phyloP scores from a whole-genome alignment of 1,140 invertebrate genomes.

The Venustaconcha ellipsiformis region DNA sequence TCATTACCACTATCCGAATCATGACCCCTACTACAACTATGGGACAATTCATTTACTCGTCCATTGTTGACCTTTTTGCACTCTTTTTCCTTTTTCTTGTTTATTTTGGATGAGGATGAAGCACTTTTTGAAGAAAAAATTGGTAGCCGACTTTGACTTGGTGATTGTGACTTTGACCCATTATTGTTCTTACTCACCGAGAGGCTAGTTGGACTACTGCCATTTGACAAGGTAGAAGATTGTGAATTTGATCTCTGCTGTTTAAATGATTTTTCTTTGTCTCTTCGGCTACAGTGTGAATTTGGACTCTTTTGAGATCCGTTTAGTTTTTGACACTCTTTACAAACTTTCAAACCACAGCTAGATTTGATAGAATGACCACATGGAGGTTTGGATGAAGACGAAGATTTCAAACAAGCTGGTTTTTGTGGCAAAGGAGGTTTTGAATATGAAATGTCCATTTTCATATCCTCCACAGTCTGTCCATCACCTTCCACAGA shows the following conservation, averaged over 20 bases:
- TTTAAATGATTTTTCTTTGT: constrained; percentile 32
- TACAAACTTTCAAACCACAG: constrained; percentile 27
- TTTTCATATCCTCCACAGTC: constrained; percentile 18
- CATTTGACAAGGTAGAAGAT: constrained; percentile 9
- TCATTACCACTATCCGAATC: constrained; percentile 64
- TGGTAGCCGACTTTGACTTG: constrained; percentile 48
- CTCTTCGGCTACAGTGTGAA: constrained; percentile 30
- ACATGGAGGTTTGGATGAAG: too few species aligned
- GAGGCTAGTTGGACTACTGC: not conserved
- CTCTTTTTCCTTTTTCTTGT: constrained; percentile 52
- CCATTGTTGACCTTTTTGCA: constrained; percentile 42
- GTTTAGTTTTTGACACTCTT: constrained; percentile 36
- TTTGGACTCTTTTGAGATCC: constrained; percentile 23
- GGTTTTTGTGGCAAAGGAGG: constrained; percentile 44
- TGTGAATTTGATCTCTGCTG: constrained; percentile 15
- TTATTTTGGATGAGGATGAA: constrained; percentile 36
- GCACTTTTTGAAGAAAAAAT: constrained; percentile 47
- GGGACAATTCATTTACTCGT: constrained; percentile 34
- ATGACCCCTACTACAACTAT: constrained; percentile 38
- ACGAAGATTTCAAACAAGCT: not conserved
- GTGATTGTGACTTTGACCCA: constrained; percentile 36
- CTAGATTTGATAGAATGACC: too few species aligned
- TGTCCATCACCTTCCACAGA: not conserved
- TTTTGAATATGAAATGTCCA: constrained; percentile 20
- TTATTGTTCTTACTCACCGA: constrained; percentile 1